Conservation (phyloP, 2,797 vertebrate genomes). For the Enteromius viviparus region DNA sequence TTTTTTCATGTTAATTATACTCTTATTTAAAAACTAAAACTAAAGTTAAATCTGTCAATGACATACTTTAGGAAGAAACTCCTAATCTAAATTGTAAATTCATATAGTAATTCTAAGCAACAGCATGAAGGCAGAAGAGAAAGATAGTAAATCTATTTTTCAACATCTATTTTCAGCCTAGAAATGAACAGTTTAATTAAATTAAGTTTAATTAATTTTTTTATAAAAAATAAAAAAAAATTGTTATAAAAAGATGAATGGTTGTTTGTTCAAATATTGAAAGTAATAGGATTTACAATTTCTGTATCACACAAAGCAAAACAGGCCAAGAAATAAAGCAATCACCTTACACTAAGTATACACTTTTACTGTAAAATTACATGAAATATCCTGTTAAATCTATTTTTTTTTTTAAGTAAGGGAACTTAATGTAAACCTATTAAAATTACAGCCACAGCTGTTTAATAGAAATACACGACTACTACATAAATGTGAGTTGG, state of each 20-base stretch:
- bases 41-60: neutral
- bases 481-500: neutral
- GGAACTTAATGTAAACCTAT: neutral
- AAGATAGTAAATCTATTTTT: neutral
- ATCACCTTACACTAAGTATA: neutral
- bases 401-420: neutral
- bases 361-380: neutral
- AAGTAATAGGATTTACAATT: neutral
- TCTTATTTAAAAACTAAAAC: too few species aligned
- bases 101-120: neutral
- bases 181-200: neutral
- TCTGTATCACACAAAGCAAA: neutral
- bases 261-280: neutral
- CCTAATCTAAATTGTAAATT: neutral
- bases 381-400: neutral
- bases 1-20: too few species aligned
- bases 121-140: neutral
- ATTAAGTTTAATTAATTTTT: too few species aligned
- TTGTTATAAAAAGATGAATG: neutral
- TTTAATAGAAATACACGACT: neutral
- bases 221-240: neutral
- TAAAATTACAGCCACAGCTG: too few species aligned
- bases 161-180: neutral
- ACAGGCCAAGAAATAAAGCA: neutral
- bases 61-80: too few species aligned